A percentile compares a stretch with the other conserved stretches of the same genome.
Conservation (phyloP, 2,888 invertebrate species). For the Lasioglossum figueresi region DNA sequence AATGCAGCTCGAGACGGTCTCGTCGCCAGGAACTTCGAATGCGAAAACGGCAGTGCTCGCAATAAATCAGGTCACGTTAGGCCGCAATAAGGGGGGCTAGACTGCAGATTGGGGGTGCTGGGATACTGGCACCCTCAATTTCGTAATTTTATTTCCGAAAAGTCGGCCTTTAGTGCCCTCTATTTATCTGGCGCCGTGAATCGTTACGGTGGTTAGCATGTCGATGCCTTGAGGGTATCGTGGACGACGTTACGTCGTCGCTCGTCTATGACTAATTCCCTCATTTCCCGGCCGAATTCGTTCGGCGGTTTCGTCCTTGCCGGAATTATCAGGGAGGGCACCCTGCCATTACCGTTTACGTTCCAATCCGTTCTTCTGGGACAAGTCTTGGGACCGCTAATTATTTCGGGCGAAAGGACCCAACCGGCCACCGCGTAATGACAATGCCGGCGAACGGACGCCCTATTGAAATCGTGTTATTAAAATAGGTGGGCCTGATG, state of each 20-base stretch:
- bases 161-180: constrained; percentile 69
- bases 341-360: constrained; percentile 75
- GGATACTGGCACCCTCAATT: constrained; percentile 48
- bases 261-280: constrained; percentile 62
- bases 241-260: constrained; percentile 39
- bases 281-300: constrained; percentile 51
- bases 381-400: constrained; percentile 72
- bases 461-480: constrained; percentile 70
- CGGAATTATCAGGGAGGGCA: constrained; percentile 70
- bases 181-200: constrained; percentile 80
- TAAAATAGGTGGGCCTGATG: constrained; percentile 70
- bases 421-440: constrained; percentile 73
- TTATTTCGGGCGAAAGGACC: constrained; percentile 75
- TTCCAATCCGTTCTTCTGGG: constrained; percentile 59
- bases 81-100: constrained; percentile 32
- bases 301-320: constrained; percentile 50
- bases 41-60: constrained; percentile 44
- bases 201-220: constrained; percentile 68
- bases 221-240: constrained; percentile 37
- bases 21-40: constrained; percentile 35
- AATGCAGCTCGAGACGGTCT: constrained; percentile 29
- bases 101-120: background rate
- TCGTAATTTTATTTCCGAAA: constrained; percentile 73
- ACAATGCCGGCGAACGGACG: constrained; percentile 69
- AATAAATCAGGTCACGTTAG: constrained; percentile 58